Evolutionary conservation across 2,888 invertebrate genomes (phyloP), one percentile per base, ranked within the genome.

Genomic region (Agriopis aurantiaria): DNA sequence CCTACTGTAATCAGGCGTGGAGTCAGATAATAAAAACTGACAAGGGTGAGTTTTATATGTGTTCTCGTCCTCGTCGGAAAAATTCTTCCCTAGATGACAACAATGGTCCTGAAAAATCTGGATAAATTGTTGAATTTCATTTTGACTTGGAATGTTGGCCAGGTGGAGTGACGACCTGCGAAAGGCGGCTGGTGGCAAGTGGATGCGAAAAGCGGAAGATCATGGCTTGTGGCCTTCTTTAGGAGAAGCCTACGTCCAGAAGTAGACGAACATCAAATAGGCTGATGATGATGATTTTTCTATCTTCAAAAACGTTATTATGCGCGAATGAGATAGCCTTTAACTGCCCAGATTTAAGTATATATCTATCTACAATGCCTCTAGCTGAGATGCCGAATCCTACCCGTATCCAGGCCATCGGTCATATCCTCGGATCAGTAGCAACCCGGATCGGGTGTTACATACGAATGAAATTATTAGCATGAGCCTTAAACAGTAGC

Each of bases 401-500:
- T 59, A n/a, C 59, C 63, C 60, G 49, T 59, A 55, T 53, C 41
- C 55, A 53, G 55, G 55, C 57, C 59, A 67, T 67, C 58, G 64
- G 63, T 67, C 67, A 63, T 64, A 69, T 64, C 65, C 49, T 55
- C 59, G 49, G 52, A 57, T 46, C 52, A 33, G 6, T 11, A 51
- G 51, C 41, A 23, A 49, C 43, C 65, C 14, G 17, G 57, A 45
- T 46, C 33, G 57, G 33, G 55, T 43, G 59, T 43, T 62, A 68
- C 65, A 72, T 72, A 72, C 72, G 69, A 69, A 72, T 72, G 65
- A 68, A 71, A 71, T 65, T 65, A 68, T 72, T 72, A 68, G 56
- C 62, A 46, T 51, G 12, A 14, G 23, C 40, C 53, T 56, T 46
- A 46, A 56, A 52, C 45, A 45, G 40, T 11, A 10, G 17, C 46